Evolutionary conservation across 2,888 invertebrate genomes (phyloP).

Genomic region (Tetranychus truncatus): DNA sequence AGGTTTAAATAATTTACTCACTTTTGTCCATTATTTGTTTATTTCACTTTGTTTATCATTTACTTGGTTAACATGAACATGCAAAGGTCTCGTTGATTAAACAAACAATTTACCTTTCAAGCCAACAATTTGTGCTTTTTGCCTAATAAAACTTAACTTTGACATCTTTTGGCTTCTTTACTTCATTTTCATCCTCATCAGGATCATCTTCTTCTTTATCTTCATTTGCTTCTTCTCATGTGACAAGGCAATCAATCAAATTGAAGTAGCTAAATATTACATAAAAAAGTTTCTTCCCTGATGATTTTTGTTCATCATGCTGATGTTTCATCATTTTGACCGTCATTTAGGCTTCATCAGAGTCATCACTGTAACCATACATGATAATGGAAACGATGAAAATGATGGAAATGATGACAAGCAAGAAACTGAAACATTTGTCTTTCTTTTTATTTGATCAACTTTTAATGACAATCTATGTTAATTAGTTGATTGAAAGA

Average conservation of each 20-base stretch:
- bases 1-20: background rate
- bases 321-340: constrained; percentile 1
- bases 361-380: background rate
- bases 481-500: background rate
- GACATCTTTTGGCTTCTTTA: background rate
- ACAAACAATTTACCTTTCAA: background rate
- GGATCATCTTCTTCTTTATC: background rate
- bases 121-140: background rate
- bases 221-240: background rate
- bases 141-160: background rate
- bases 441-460: background rate
- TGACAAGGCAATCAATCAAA: background rate
- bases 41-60: background rate
- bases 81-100: background rate
- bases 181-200: background rate
- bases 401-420: background rate
- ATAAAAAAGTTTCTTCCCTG: background rate
- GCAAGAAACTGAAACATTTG: background rate
- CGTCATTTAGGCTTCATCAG: background rate
- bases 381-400: background rate
- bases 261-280: background rate
- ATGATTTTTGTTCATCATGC: background rate
- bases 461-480: background rate
- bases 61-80: background rate
- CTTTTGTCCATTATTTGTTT: background rate